Base-by-base conservation (phyloP, 2,113 vertebrate species). In the Phalacrocorax brasilianus region DNA sequence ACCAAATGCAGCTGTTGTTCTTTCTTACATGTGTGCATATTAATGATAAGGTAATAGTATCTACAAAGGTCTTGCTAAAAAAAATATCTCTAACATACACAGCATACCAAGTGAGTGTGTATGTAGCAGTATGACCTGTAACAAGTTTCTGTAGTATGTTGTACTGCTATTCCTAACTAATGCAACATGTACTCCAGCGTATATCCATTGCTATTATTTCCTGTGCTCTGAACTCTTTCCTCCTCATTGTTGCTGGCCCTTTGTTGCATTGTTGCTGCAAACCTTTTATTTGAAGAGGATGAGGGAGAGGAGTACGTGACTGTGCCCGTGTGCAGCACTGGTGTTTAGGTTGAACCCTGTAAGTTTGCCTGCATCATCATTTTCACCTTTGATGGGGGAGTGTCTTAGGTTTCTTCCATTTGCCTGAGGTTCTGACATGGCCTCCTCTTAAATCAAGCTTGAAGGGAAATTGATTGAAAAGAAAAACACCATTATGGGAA, bases 381-480 rank as follows among this genome's bases (percentile, higher is more conserved):
- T 98, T 97, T 97, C 89, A 96, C 91, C 94, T 97, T 96, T 97
- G 85, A 45, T 96, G 75, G 75, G 82, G 55, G 72, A 96, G 87
- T 95, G 92, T 97, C 97, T 95, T 92, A 67, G 65, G 95, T 95
- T 96, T 91, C 85, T 95, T 93, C 75, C 89, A 82, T 91, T 76
- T 0, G 14, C 73, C 94, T 93, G 50, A 96, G 88, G 93, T 95
- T 98, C 94, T 96, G 94, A 94, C 95, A 96, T 95, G 93, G 95
- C 95, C 94, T 95, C 68, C 93, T 97, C 97, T 97, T 98, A 98
- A 98, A 98, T 98, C 98, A 98, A 97, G 91, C 97, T 98, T 98
- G 98, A 98, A 98, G 88, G 97, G 89, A 97, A 98, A 98, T 98
- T 98, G 97, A 98, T 98, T 98, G 97, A 97, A 98, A 98, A 98